Base-by-base conservation (phyloP, 1,140 invertebrate genomes). In the Pteromalus puparum region DNA sequence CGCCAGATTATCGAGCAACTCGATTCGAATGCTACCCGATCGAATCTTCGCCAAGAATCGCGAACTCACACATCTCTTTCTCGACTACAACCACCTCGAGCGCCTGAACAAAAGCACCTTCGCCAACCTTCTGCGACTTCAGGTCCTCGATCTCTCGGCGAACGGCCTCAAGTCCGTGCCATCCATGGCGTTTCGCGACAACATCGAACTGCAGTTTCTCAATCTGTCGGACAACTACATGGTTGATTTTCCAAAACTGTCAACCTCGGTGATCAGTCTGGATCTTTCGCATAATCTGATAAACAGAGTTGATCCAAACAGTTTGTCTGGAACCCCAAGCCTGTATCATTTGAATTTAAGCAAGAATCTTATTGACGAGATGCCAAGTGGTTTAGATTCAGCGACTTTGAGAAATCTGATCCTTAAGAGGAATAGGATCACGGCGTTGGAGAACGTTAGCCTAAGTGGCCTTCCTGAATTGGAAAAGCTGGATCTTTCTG, bases 231-330 rank as follows among this genome's bases (percentile, higher is more conserved):
- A 93, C 89, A 97, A 97, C 88, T 93, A 74, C 24, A 73, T 92
- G 18, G 21, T 78, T n/a, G 68, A 87, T 12, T 86, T 92, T 21
- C 88, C 87, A 1, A 89, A 86, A 81, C 72, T 92, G 1, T 86
- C 79, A n/a, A 83, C 87, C 0, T 77, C 88, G 0, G 73, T 87
- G 0, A 73, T 74, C 1, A 81, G 91, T 83, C 87, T 96, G 65
- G 95, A 96, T 89, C 88, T 96, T 78, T 96, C 96, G 0, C 94
- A 93, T 87, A 97, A 96, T 89, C 92, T 94, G 86, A 95, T 97
- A 78, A 92, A 92, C 1, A 86, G 88, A 2, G 86, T 96, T 82
- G 93, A 94, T 68, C 91, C 92, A 84, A 93, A 95, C 38, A 91
- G 93, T 38, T 92, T 96, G 53, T 87, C 90, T 18, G 91, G 93